Conservation (phyloP, 2,113 vertebrate species). For the Dryoscopus gambensis region DNA sequence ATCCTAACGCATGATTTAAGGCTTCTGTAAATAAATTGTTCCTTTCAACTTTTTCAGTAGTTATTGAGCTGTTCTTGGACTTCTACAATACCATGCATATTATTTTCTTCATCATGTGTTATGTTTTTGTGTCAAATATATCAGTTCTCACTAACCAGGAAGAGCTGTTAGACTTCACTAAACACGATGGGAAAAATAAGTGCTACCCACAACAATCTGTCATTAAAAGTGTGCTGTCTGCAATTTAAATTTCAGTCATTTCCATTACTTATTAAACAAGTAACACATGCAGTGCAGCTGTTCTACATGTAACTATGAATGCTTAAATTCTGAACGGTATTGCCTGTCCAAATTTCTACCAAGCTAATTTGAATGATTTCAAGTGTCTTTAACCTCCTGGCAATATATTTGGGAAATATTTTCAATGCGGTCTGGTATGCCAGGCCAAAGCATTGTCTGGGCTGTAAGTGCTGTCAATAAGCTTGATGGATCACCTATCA, state of each 20-base stretch:
- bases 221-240: neutral
- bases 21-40: neutral
- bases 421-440: neutral
- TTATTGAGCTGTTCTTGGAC: neutral
- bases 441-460: neutral
- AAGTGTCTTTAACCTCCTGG: neutral
- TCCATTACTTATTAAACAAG: neutral
- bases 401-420: neutral
- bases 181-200: neutral
- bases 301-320: neutral
- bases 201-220: constrained; percentile 21
- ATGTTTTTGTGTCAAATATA: neutral
- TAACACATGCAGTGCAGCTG: neutral
- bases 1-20: neutral
- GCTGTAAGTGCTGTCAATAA: neutral
- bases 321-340: neutral
- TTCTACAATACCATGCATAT: neutral
- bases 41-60: neutral
- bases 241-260: neutral
- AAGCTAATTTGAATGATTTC: neutral
- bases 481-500: neutral
- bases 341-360: neutral
- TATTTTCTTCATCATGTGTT: neutral
- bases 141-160: neutral
- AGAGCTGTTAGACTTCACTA: neutral